Evolutionary conservation across 2,888 invertebrate species (phyloP).

Genomic region (Parthenolecanium corni): DNA sequence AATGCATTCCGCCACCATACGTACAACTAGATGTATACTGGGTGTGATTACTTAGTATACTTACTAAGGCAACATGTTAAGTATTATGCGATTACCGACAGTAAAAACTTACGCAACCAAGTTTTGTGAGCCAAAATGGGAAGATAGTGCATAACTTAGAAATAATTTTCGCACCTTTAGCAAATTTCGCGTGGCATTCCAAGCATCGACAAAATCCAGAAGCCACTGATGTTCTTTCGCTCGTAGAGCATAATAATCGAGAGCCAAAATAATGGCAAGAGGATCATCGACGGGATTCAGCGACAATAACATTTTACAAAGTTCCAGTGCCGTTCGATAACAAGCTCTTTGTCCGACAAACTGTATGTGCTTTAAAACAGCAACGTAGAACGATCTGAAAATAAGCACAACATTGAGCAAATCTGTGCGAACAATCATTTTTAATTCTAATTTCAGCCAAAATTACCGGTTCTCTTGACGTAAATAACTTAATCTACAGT

Average conservation of each 20-base stretch:
- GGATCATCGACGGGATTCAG: slow-evolving; percentile 66
- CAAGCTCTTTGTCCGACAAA: slow-evolving; percentile 70
- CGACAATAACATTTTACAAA: slow-evolving; percentile 68
- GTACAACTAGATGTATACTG: too few relatives aligned
- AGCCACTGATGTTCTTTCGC: slow-evolving; percentile 63
- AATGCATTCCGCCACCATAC: too few relatives aligned
- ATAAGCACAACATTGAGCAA: slow-evolving; percentile 19
- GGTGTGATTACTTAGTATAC: too few relatives aligned
- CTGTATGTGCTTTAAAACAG: slow-evolving; percentile 66
- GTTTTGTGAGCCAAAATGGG: too few relatives aligned
- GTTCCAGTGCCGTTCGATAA: slow-evolving; percentile 74
- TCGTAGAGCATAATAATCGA: slow-evolving; percentile 73
- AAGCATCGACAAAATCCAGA: slow-evolving; percentile 34
- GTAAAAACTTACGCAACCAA: too few relatives aligned
- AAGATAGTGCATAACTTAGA: too few relatives aligned
- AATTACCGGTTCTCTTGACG: slow-evolving; percentile 66
- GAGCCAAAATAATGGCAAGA: slow-evolving; percentile 58
- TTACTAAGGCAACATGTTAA: too few relatives aligned
- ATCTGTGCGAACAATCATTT: not conserved
- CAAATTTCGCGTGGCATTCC: slow-evolving; percentile 34
- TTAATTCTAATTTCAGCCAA: slow-evolving; percentile 4
- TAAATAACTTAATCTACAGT: slow-evolving; percentile 62
- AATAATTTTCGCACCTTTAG: slow-evolving; percentile 31
- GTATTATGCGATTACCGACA: too few relatives aligned
- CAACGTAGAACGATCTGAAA: slow-evolving; percentile 60